Evolutionary conservation across 2,797 vertebrate genomes (phyloP), one percentile per base, ranked within the genome.

Genomic region (Periparus ater): DNA sequence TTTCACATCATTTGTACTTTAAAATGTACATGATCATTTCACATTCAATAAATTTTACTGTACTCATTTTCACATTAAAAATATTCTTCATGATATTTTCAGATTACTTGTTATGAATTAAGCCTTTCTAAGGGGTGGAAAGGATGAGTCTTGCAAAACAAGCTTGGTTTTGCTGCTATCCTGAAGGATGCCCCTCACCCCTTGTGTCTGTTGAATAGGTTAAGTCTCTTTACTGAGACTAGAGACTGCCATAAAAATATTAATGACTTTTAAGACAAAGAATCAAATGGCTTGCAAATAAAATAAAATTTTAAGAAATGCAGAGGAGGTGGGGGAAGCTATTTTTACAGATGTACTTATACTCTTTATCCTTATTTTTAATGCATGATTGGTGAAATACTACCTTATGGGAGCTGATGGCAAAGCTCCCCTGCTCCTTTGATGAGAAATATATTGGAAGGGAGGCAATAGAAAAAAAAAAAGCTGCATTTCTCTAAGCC

Each of bases 291-390:
- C 8, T 63, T 93, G 11, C 7, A 85, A 83, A 60, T 44, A 17
- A 48, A 88, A 62, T 7, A 11, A n/a, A 44, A 21, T 42, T 55
- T 68, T 26, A 2, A 2, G 10, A 50, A 57, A 23, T 16, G 0
- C 25, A 20, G 7, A 2, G 6, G 5, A 3, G 13, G 7, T 14
- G 3, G 5, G 2, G 0, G 1, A 2, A 26, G 2, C 6, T 40
- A 23, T 29, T 80, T 89, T 78, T 65, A 54, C 38, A 13, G 11
- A 82, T 7, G 13, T 19, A 14, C 9, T 86, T 40, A 61, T 11
- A 47, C 4, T 27, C 26, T 83, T 81, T 26, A 82, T 38, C 40
- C 22, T 57, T 12, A 62, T 48, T 71, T 79, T 77, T 77, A 77
- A 73, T 44, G 47, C 32, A n/a, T 5, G 25, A 8, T 50, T 57